phyloP scores from a whole-genome alignment of 1,140 invertebrate genomes.

The Saccostrea glomerata region DNA sequence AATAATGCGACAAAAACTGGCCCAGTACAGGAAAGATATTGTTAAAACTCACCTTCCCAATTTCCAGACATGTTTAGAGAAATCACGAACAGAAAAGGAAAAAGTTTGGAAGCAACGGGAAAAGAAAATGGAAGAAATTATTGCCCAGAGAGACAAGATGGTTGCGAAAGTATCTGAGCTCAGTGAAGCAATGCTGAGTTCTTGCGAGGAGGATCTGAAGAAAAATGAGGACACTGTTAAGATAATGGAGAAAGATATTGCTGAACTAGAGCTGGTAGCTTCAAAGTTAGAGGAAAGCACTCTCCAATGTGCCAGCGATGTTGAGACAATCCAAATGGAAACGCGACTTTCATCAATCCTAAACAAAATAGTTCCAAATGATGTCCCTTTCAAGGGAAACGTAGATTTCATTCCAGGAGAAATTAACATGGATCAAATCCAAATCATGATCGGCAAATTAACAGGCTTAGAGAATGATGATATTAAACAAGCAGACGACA shows the following conservation, averaged over 20 bases:
- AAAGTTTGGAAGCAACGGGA: neutral
- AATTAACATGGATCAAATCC: neutral
- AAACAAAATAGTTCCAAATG: neutral
- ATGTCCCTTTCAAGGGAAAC: neutral
- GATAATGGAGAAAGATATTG: neutral
- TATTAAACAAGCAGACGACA: neutral
- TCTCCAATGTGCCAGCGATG: neutral
- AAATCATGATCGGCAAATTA: constrained; percentile 9
- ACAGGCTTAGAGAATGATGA: neutral
- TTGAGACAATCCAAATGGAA: neutral
- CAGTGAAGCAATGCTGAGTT: neutral
- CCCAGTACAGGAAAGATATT: neutral
- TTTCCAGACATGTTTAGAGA: neutral
- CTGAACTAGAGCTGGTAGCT: neutral
- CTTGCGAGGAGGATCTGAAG: neutral
- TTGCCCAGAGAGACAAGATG: neutral
- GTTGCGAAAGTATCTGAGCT: neutral
- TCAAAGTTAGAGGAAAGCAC: constrained; percentile 5
- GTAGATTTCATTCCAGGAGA: constrained; percentile 1
- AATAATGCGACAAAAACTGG: neutral
- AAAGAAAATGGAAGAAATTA: constrained; percentile 2
- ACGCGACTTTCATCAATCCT: neutral
- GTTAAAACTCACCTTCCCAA: neutral
- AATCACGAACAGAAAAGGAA: neutral
- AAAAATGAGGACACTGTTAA: neutral